A percentile compares a stretch with the other conserved stretches of the same genome.
Evolutionary conservation across 2,888 invertebrate species (phyloP).

Genomic region (Polymixis lichenea): DNA sequence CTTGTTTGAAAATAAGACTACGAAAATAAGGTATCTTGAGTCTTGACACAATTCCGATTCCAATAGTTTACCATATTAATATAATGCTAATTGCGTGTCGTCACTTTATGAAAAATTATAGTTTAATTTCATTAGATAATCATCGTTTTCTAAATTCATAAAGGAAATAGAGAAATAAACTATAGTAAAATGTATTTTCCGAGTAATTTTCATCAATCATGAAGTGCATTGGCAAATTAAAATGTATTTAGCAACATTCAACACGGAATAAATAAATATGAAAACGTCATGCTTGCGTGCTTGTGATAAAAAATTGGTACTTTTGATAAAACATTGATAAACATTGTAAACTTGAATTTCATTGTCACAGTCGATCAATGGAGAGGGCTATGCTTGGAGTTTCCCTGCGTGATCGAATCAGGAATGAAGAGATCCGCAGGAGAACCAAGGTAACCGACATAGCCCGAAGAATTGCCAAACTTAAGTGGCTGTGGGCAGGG

Average conservation of each 20-base stretch:
- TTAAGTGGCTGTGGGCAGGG: too few relatives aligned
- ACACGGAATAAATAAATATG: slow-evolving; percentile 11
- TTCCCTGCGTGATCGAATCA: too few relatives aligned
- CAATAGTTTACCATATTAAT: too few relatives aligned
- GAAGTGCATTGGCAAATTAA: slow-evolving; percentile 31
- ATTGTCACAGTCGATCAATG: neutral
- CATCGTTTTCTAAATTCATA: neutral
- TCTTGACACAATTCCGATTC: too few relatives aligned
- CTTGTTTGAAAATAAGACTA: too few relatives aligned
- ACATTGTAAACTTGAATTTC: neutral
- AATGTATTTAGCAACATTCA: slow-evolving; percentile 22
- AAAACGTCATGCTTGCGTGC: slow-evolving; percentile 17
- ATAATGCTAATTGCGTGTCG: too few relatives aligned
- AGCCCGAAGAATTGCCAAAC: too few relatives aligned
- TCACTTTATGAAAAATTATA: too few relatives aligned
- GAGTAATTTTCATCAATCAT: slow-evolving; percentile 7
- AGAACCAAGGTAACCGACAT: too few relatives aligned
- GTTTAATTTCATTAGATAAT: neutral
- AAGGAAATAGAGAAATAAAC: neutral
- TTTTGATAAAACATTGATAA: slow-evolving; percentile 14
- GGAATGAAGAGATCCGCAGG: too few relatives aligned
- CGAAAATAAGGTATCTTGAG: too few relatives aligned
- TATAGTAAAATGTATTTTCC: neutral
- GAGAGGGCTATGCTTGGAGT: too few relatives aligned
- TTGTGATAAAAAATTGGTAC: neutral